Percentiles rank a stretch among this genome's conserved stretches.
Conservation (phyloP, 2,113 vertebrate genomes). For the Columba livia region DNA sequence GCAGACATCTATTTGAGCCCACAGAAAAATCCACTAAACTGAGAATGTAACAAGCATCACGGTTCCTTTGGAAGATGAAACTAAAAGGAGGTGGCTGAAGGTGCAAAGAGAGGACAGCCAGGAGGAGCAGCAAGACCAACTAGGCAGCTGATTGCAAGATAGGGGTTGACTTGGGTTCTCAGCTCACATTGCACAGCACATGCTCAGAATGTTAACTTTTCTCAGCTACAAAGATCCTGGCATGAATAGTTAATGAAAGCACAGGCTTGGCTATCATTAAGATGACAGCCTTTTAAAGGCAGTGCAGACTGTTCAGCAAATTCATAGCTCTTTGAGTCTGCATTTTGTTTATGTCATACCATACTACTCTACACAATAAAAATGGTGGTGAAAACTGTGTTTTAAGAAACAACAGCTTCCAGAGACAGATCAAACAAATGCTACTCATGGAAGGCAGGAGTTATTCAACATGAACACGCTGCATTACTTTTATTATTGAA, state of each 20-base stretch:
- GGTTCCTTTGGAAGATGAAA: background rate
- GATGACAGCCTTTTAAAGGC: slow-evolving; percentile 26
- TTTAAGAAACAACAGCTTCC: background rate
- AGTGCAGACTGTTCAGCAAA: background rate
- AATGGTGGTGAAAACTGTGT: background rate
- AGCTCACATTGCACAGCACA: slow-evolving; percentile 11
- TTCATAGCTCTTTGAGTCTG: background rate
- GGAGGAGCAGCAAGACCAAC: background rate
- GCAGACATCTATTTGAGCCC: background rate
- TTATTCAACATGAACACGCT: background rate
- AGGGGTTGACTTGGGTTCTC: background rate
- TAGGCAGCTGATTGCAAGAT: background rate
- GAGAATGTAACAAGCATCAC: background rate
- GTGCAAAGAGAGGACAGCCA: background rate
- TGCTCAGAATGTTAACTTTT: slow-evolving; percentile 12
- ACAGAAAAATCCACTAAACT: background rate
- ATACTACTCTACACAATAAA: background rate
- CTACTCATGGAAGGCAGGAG: background rate
- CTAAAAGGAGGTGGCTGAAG: background rate
- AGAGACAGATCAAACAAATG: slow-evolving; percentile 5
- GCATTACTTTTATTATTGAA: background rate
- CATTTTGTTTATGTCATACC: slow-evolving; percentile 19
- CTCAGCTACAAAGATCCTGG: slow-evolving; percentile 10
- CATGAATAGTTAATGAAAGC: slow-evolving; percentile 33
- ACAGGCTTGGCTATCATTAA: background rate